These are phyloP conservation scores for Epicauta chinensis DNA, from an alignment of 1,140 invertebrate species.

Conservation along the genomic window DNA sequence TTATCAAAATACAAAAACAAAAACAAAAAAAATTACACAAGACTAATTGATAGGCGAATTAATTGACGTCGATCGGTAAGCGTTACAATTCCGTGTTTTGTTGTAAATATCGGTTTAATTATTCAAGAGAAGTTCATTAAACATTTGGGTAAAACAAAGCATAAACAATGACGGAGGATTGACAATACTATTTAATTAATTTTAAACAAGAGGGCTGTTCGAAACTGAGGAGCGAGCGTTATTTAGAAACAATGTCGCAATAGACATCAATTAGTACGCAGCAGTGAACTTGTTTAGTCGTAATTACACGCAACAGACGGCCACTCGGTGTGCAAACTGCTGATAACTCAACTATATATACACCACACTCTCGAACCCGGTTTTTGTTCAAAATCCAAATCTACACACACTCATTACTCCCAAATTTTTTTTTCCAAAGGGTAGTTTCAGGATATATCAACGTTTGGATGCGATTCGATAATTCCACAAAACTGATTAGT, in stretches of 20 bases:
- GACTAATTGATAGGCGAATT: too few relatives aligned
- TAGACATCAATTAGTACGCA: constrained; percentile 44
- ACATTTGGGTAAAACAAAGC: constrained; percentile 17
- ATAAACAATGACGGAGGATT: constrained; percentile 25
- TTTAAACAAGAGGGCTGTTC: constrained; percentile 27
- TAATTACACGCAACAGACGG: constrained; percentile 43
- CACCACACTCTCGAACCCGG: not conserved
- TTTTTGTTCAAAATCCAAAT: too few relatives aligned
- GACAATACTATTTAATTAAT: constrained; percentile 39
- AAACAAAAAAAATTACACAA: too few relatives aligned
- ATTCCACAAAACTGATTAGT: too few relatives aligned
- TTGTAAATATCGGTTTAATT: constrained; percentile 15
- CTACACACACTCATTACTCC: too few relatives aligned
- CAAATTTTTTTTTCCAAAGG: too few relatives aligned
- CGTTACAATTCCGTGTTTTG: constrained; percentile 1
- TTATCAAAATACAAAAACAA: too few relatives aligned
- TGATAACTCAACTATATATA: constrained; percentile 35
- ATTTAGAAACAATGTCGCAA: constrained; percentile 43
- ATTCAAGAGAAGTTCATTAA: constrained; percentile 21
- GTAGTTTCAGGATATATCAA: too few relatives aligned
- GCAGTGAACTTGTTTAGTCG: constrained; percentile 43
- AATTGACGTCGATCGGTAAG: not conserved
- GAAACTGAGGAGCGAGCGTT: constrained; percentile 18
- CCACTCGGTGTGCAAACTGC: constrained; percentile 35
- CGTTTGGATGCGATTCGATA: too few relatives aligned